Base-by-base conservation (phyloP, 1,140 invertebrate species). In the Pseudomyrmex dendroicus region DNA sequence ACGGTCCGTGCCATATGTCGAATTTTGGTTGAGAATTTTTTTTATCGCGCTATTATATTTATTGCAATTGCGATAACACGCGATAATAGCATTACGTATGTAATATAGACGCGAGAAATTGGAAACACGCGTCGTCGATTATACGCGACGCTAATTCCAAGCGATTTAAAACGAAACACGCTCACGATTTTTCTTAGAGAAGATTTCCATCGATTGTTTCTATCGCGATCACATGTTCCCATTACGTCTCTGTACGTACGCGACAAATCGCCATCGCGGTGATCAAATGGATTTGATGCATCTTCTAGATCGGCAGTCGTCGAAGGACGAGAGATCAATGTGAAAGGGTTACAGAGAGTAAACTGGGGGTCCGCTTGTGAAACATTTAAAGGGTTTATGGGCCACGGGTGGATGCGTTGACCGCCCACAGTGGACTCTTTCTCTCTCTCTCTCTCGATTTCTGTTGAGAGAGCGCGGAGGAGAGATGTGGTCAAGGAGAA, bases 381-480 rank as follows among this genome's bases (percentile, higher is more conserved):
- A 82, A 76, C 48, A 66, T 84, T 88, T 78, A 50, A 86, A 83
- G 67, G 35, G 73, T 82, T 86, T 84, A 84, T 83, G 66, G 72
- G 77, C 62, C 57, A 84, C 66, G 83, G 64, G 54, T 82, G 74
- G 83, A 87, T 50, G 82, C 73, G 56, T 77, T 72, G 73, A 59
- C 85, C 83, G 76, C 76, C 73, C 70, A 87, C 83, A 62, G 73
- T 70, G 67, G 66, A 35, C 56, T 63, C 52, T 48, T 61, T 25
- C 25, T 25, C 25, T 25, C 3, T 50, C 44, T 25, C 52, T 48
- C 61, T 50, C 44, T 20, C 54, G 48, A 67, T 63, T 56, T 62
- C 25, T 63, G 46, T 63, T 62, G 17, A 82, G 56, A 59, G 61
- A 35, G 5, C 35, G 35, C 35, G 35, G 35, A 44, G 9, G 52